These are phyloP conservation scores for Anagrus nilaparvatae DNA, from an alignment of 1,140 invertebrate genomes.

Conservation along the genomic window DNA sequence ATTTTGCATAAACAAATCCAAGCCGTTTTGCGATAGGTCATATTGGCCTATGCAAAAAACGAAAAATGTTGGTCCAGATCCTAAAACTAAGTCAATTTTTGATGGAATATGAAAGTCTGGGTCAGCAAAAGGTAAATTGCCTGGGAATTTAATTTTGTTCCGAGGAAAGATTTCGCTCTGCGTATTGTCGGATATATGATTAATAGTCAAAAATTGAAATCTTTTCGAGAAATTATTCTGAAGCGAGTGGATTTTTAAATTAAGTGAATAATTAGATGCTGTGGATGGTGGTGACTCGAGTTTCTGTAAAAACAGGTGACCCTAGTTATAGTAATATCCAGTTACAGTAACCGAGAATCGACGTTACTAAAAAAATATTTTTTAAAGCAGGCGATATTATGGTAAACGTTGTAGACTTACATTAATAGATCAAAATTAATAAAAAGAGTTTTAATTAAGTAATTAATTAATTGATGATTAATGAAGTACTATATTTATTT, in stretches of 20 bases:
- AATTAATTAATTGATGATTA: too few relatives aligned
- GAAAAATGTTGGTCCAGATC: neutral
- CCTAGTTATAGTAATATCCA: too few relatives aligned
- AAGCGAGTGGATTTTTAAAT: neutral
- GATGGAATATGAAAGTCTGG: neutral
- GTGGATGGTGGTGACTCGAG: neutral
- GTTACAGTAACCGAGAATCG: too few relatives aligned
- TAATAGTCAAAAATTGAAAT: neutral
- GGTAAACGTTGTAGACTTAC: too few relatives aligned
- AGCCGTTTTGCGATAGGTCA: neutral
- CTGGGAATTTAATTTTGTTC: neutral
- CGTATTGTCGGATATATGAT: neutral
- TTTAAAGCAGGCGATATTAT: too few relatives aligned
- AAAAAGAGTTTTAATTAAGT: too few relatives aligned
- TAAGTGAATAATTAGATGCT: neutral
- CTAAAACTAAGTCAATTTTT: neutral
- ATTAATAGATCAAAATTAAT: too few relatives aligned
- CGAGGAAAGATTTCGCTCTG: neutral
- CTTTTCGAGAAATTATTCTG: neutral
- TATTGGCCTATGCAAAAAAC: conserved; percentile 4
- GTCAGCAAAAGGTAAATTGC: neutral
- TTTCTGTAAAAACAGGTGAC: too few relatives aligned
- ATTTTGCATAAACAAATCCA: conserved; percentile 8
- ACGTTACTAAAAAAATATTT: too few relatives aligned
- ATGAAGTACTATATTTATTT: too few relatives aligned